Evolutionary conservation across 2,888 invertebrate genomes (phyloP), one percentile per base, ranked within the genome.

Genomic region (Thumatha senex): DNA sequence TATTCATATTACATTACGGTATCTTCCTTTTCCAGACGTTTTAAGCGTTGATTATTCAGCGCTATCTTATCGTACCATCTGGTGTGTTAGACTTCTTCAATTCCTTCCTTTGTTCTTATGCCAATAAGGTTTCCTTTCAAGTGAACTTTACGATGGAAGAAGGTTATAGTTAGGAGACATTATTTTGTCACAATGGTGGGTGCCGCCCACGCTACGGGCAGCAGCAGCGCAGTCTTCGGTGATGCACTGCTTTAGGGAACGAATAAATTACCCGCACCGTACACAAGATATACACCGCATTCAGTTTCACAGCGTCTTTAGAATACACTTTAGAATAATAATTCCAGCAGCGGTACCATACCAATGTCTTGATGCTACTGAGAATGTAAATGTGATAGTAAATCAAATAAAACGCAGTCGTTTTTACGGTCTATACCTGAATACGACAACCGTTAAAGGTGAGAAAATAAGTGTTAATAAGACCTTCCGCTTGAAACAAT

Each of bases 41-140:
- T 87, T 87, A 89, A 89, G 88, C 88, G 90, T 90, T 91, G 91
- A 90, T 91, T 91, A 91, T 91, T 89, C 89, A 87, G 85, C 84
- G 84, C 80, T 89, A 90, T 90, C 89, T 75, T 72, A 65, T 71
- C 72, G 78, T 78, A 82, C 84, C 91, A 90, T 91, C 91, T 91
- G 89, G 74, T 78, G 58, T 54, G 46, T 59, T 46, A 60, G 58
- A 61, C 55, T 24, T 24, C 18, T 24, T 24, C 18, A 24, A 24
- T 24, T 4, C 5, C 2, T 24, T 24, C 5, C 18, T 24, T n/a
- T 80, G 72, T 66, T 51, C 30, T 48, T 41, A 43, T 58, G 47
- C 61, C 61, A 65, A 78, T 88, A 89, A 76, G 75, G 83, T 67
- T 63, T 70, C 64, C 76, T 84, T 84, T 84, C 59, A 78, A 64